A percentile compares a stretch with the other conserved stretches of the same genome.
Evolutionary conservation across 2,797 vertebrate species (phyloP).

Genomic region (Hybognathus amarus): DNA sequence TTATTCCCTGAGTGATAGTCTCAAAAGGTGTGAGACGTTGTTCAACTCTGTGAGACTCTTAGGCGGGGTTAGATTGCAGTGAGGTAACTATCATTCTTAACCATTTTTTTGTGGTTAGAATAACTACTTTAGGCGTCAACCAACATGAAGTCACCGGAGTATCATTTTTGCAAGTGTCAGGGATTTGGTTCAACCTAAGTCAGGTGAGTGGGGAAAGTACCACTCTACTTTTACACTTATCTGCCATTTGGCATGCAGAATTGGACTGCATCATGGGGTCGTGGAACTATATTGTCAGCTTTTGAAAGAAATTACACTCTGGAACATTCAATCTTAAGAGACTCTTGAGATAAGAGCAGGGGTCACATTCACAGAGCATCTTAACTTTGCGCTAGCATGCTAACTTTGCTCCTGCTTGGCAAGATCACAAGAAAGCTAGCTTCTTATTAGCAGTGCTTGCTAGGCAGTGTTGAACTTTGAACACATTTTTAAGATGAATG

Average conservation of each 20-base stretch:
- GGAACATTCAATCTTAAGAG: constrained; percentile 49
- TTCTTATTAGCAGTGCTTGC: not conserved
- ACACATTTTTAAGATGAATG: not conserved
- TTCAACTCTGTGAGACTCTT: too few species aligned
- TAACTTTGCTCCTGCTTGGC: not conserved
- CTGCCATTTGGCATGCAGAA: constrained; percentile 25
- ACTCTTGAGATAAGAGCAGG: constrained; percentile 48
- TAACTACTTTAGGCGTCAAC: too few species aligned
- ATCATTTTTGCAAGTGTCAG: too few species aligned
- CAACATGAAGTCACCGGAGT: too few species aligned
- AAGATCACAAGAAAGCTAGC: not conserved
- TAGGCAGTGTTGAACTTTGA: not conserved
- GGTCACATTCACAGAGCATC: constrained; percentile 37
- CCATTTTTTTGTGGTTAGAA: too few species aligned
- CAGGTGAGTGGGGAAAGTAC: too few species aligned
- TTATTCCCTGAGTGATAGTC: too few species aligned
- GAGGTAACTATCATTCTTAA: too few species aligned
- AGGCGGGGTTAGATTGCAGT: too few species aligned
- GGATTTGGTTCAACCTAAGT: too few species aligned
- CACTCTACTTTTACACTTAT: constrained; percentile 11
- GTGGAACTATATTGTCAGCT: constrained; percentile 22
- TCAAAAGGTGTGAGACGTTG: too few species aligned
- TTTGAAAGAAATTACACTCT: constrained; percentile 40
- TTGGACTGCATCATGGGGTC: constrained; percentile 13
- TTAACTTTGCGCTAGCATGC: constrained; percentile 7